A percentile compares a stretch with the other conserved stretches of the same genome.
Conservation (phyloP, 2,888 invertebrate genomes). For the Ellobium chinense region DNA sequence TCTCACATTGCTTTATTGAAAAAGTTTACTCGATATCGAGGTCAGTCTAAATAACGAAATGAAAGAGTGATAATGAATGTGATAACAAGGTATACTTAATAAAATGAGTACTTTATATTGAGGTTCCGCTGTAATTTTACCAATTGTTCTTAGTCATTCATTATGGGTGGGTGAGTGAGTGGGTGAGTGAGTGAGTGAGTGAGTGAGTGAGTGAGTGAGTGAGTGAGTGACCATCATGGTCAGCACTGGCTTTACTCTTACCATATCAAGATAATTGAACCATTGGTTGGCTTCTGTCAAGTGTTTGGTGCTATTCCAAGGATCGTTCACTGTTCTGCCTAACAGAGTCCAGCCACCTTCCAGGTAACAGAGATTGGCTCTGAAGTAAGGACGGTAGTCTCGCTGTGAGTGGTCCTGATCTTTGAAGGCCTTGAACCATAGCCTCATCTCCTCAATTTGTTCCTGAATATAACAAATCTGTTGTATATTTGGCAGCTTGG, state of each 20-base stretch:
- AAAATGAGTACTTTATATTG: too few relatives aligned
- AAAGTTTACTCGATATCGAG: too few relatives aligned
- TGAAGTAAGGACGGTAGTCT: slow-evolving; percentile 68
- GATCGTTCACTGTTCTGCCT: slow-evolving; percentile 60
- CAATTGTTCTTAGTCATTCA: too few relatives aligned
- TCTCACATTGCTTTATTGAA: too few relatives aligned
- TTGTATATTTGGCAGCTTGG: too few relatives aligned
- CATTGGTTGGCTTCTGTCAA: slow-evolving; percentile 7
- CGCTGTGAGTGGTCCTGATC: slow-evolving; percentile 56
- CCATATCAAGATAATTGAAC: slow-evolving; percentile 15
- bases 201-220: not conserved
- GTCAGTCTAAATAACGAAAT: too few relatives aligned
- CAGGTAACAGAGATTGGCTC: slow-evolving; percentile 66
- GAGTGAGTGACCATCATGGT: not conserved
- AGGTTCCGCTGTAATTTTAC: too few relatives aligned
- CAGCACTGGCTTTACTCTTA: not conserved
- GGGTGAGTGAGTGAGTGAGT: not conserved
- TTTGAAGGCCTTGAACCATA: slow-evolving; percentile 69
- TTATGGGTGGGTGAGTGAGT: not conserved
- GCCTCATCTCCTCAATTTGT: slow-evolving; percentile 63
- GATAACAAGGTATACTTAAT: too few relatives aligned
- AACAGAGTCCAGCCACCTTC: slow-evolving; percentile 72
- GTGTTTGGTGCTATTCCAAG: slow-evolving; percentile 66
- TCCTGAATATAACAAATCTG: too few relatives aligned
- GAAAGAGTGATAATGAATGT: too few relatives aligned